These are phyloP conservation scores for Phoebastria nigripes DNA, from an alignment of 2,797 vertebrate species.

Conservation along the genomic window DNA sequence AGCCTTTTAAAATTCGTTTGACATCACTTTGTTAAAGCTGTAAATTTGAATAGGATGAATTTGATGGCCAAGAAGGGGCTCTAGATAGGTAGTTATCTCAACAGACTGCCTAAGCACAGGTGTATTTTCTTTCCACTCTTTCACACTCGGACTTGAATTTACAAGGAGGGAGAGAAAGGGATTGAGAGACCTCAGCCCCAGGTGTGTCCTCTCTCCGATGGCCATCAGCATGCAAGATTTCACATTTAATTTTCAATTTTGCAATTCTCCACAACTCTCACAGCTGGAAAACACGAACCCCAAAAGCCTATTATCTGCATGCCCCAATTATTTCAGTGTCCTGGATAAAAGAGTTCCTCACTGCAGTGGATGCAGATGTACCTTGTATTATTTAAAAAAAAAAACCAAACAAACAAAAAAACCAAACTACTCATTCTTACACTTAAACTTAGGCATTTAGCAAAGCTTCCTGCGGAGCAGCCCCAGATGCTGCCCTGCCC, in stretches of 20 bases:
- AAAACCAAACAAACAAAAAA: background rate
- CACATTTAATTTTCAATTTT: background rate
- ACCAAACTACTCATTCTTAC: too few species aligned
- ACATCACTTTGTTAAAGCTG: background rate
- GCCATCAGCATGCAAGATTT: background rate
- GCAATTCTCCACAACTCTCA: background rate
- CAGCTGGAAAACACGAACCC: background rate
- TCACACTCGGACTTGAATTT: too few species aligned
- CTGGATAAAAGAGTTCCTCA: background rate
- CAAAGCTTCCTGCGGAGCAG: background rate
- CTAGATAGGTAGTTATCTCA: accelerated
- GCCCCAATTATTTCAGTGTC: background rate
- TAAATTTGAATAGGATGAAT: too few species aligned
- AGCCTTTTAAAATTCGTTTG: background rate
- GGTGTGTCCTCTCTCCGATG: accelerated
- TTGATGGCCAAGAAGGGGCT: background rate
- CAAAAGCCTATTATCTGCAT: background rate
- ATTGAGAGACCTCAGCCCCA: background rate
- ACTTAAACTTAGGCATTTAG: too few species aligned
- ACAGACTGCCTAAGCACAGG: background rate
- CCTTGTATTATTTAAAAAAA: accelerated
- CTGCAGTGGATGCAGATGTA: too few species aligned
- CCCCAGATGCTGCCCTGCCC: too few species aligned
- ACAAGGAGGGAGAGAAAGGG: background rate
- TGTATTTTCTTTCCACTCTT: too few species aligned